These are phyloP conservation scores for Oxyura jamaicensis DNA, from an alignment of 2,113 vertebrate species.

Conservation along the genomic window DNA sequence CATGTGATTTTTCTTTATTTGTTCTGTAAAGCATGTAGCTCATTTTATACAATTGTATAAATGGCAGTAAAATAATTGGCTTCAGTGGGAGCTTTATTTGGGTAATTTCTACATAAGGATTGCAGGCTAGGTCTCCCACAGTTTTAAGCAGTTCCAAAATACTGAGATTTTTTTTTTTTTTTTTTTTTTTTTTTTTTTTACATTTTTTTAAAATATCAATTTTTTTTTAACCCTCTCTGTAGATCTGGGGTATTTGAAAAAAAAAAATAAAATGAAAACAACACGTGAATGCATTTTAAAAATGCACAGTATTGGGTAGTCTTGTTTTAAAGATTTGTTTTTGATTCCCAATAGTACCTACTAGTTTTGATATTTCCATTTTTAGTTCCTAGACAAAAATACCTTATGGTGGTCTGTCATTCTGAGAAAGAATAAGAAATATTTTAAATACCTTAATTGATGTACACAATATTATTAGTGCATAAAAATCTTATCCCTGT, in stretches of 20 bases:
- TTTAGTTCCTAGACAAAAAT: neutral
- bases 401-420: neutral
- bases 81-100: constrained; percentile 63
- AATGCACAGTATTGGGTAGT: neutral
- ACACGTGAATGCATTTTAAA: neutral
- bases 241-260: neutral
- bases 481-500: neutral
- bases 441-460: neutral
- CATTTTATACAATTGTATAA: constrained; percentile 50
- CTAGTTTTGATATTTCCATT: neutral
- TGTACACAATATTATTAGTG: neutral
- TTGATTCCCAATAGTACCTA: neutral
- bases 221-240: too few species aligned
- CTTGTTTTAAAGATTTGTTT: neutral
- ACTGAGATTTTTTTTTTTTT: constrained; percentile 5
- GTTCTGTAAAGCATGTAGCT: constrained; percentile 46
- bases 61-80: constrained; percentile 54
- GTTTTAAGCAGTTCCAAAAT: constrained; percentile 39
- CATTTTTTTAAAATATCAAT: too few species aligned
- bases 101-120: constrained; percentile 38
- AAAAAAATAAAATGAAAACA: neutral
- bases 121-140: constrained; percentile 1
- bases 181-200: neutral
- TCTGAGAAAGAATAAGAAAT: neutral
- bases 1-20: constrained; percentile 60